A percentile compares a stretch with the other conserved stretches of the same genome.
Evolutionary conservation across 2,888 invertebrate species (phyloP).

Genomic region (Drosophila putrida): DNA sequence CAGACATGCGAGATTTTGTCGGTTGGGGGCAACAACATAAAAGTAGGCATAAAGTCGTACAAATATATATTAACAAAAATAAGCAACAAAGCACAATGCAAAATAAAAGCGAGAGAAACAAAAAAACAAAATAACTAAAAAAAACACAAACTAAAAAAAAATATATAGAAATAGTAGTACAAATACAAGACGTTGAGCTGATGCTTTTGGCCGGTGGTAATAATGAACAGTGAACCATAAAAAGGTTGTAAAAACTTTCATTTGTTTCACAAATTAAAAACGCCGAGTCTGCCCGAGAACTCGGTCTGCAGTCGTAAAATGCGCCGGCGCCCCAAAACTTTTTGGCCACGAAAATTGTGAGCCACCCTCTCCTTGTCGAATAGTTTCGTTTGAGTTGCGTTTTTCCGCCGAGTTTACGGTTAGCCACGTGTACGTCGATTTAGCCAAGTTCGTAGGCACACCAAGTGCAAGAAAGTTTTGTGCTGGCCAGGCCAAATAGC

Average conservation of each 20-base stretch:
- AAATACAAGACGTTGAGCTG: slow-evolving; percentile 54
- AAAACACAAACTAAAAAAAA: slow-evolving; percentile 16
- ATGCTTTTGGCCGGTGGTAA: slow-evolving; percentile 44
- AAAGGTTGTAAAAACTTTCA: slow-evolving; percentile 80
- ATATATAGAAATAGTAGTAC: slow-evolving; percentile 20
- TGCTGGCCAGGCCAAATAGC: slow-evolving; percentile 34
- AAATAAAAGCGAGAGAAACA: slow-evolving; percentile 13
- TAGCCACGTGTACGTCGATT: slow-evolving; percentile 71
- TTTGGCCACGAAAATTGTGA: slow-evolving; percentile 29
- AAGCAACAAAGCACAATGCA: slow-evolving; percentile 26
- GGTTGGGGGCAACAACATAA: slow-evolving; percentile 61
- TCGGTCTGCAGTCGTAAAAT: slow-evolving; percentile 58
- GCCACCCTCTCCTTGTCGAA: slow-evolving; percentile 43
- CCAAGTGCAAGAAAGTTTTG: slow-evolving; percentile 71
- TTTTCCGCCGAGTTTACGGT: slow-evolving; percentile 43
- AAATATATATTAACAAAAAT: slow-evolving; percentile 72
- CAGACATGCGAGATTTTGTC: slow-evolving; percentile 64
- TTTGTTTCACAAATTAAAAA: slow-evolving; percentile 79
- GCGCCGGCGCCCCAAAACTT: slow-evolving; percentile 67
- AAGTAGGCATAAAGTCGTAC: slow-evolving; percentile 76
- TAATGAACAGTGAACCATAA: slow-evolving; percentile 79
- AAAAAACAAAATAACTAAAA: slow-evolving; percentile 12
- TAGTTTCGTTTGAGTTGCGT: slow-evolving; percentile 51
- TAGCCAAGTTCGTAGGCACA: slow-evolving; percentile 46
- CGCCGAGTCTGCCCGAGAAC: slow-evolving; percentile 30